Evolutionary conservation across 2,888 invertebrate genomes (phyloP).

Genomic region (Thelaira solivaga): DNA sequence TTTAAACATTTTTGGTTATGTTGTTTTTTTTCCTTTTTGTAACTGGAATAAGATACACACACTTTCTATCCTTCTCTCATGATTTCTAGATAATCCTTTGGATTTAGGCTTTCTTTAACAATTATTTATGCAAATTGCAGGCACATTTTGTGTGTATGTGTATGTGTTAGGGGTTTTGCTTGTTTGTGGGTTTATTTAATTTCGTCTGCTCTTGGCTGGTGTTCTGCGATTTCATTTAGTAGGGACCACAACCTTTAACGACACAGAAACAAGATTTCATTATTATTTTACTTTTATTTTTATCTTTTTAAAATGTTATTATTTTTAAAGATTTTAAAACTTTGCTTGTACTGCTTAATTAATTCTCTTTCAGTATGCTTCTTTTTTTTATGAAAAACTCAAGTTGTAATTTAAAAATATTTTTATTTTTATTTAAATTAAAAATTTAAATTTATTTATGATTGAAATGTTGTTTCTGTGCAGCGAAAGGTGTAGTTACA

Average conservation of each 20-base stretch:
- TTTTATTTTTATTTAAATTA: constrained; percentile 54
- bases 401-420: not conserved
- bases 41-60: not conserved
- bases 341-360: constrained; percentile 35
- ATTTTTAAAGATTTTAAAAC: constrained; percentile 5
- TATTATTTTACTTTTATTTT: constrained; percentile 68
- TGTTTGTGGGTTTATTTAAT: not conserved
- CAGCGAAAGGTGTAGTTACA: constrained; percentile 75
- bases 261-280: constrained; percentile 80
- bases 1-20: no score
- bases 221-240: constrained; percentile 63
- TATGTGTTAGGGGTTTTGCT: not conserved
- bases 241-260: constrained; percentile 79
- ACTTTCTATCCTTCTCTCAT: not conserved
- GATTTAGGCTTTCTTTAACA: constrained; percentile 3
- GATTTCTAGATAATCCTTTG: not conserved
- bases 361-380: constrained; percentile 47
- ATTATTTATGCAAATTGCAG: constrained; percentile 51
- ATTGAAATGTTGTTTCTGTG: constrained; percentile 79
- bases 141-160: constrained; percentile 60
- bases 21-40: not conserved
- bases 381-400: constrained; percentile 25
- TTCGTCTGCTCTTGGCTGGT: constrained; percentile 14
- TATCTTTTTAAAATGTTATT: constrained; percentile 6
- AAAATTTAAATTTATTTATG: constrained; percentile 70